Base-by-base conservation (phyloP, 2,113 vertebrate genomes). In the Propithecus coquereli region DNA sequence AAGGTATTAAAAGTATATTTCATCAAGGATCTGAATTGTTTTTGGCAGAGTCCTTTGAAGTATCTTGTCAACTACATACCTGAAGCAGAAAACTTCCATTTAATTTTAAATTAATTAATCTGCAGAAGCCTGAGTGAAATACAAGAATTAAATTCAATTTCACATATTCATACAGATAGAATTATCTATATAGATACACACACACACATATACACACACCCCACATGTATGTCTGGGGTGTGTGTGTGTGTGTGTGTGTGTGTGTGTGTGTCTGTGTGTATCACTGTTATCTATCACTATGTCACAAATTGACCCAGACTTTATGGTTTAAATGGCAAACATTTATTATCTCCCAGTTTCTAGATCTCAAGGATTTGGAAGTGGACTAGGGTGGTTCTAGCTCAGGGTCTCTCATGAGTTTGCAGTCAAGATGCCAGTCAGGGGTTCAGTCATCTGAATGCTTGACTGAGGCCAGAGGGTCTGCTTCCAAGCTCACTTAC, bases 1-100 rank as follows among this genome's bases (percentile, higher is more conserved):
- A 93, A 45, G 63, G n/a, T 87, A 50, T 54, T 91, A 17, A 87
- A 61, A 87, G 23, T 71, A 87, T 87, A 40, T 83, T 93, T 91
- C 22, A 34, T 83, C 43, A 87, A 90, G 32, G n/a, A 74, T 93
- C 45, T 87, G 74, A 87, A 93, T 34, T 87, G 40, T 43, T 47
- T 70, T 22, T 82, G 68, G 5, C 59, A 71, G 45, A 73, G 40
- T 70, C n/a, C 25, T 91, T 71, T 91, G 63, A 95, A 94, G 23
- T 61, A 13, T 89, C 83, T 81, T 85, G 22, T 81, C 43, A 68
- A 61, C 23, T 85, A 20, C 81, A 82, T 57, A 76, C 59, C 57
- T 57, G 63, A 88, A 65, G 13, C 63, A 94, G 63, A 76, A 83
- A 89, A 81, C 57, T 45, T 89, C 65, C 65, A 74, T 61, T 94